A percentile compares a stretch with the other conserved stretches of the same genome.
These are phyloP conservation scores for Lepidurus arcticus DNA, from an alignment of 1,140 invertebrate genomes.

Conservation along the genomic window DNA sequence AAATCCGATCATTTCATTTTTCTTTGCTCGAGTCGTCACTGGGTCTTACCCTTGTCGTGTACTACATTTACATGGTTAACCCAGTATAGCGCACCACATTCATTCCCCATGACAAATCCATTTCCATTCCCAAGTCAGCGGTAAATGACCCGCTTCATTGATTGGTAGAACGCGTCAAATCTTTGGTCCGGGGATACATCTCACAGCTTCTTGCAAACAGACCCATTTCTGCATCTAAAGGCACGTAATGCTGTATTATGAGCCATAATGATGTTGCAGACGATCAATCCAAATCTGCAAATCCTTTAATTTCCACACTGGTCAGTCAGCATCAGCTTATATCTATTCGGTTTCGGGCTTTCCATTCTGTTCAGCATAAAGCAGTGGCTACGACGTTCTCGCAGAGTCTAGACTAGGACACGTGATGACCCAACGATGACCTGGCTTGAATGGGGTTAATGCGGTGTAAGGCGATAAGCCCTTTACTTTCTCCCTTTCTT, in stretches of 20 bases:
- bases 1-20: neutral
- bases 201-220: no score
- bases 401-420: neutral
- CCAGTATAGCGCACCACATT: neutral
- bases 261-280: no score
- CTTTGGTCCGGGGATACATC: neutral
- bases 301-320: neutral
- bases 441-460: constrained; percentile 18
- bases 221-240: no score
- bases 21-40: neutral
- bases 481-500: neutral
- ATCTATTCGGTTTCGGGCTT: neutral
- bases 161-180: neutral
- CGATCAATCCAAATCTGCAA: neutral
- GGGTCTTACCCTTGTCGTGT: neutral
- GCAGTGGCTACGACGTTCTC: neutral
- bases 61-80: constrained; percentile 2
- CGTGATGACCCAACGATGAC: constrained; percentile 12
- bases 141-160: neutral
- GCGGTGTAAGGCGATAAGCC: constrained; percentile 17
- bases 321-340: neutral
- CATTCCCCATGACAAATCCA: neutral
- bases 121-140: constrained; percentile 10
- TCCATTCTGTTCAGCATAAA: neutral
- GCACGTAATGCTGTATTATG: no score